Percentiles rank a stretch among this genome's conserved stretches.
These are phyloP conservation scores for Camelus dromedarius DNA, from an alignment of 2,113 vertebrate genomes.

Conservation along the genomic window DNA sequence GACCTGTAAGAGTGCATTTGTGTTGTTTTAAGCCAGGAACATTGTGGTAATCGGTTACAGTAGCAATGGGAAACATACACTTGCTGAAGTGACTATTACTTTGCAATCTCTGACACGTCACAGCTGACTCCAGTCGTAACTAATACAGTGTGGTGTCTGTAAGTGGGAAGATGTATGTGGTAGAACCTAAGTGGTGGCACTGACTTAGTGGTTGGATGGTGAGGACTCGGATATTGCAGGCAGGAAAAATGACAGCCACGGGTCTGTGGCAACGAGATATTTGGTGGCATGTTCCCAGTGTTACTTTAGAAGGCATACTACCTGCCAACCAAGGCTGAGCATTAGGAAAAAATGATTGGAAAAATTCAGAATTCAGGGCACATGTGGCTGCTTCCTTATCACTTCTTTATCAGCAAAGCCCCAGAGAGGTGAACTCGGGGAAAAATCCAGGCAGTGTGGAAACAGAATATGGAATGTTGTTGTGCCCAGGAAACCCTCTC, in stretches of 20 bases:
- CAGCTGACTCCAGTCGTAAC: neutral
- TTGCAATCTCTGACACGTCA: neutral
- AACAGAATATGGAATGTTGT: neutral
- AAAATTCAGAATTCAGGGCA: conserved; percentile 3
- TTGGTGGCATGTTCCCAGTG: neutral
- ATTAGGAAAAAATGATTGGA: neutral
- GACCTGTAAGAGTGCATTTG: neutral
- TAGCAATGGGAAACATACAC: neutral
- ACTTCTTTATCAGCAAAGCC: neutral
- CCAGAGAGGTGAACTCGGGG: neutral
- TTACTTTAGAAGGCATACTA: neutral
- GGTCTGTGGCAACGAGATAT: neutral
- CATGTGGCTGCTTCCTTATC: neutral
- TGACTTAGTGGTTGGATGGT: neutral
- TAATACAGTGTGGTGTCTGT: neutral
- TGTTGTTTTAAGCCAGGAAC: neutral
- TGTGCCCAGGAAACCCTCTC: neutral
- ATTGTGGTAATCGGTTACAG: neutral
- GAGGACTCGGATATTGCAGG: neutral
- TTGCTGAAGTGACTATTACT: neutral
- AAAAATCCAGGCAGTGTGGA: neutral
- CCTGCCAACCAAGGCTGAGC: neutral
- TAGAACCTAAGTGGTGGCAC: too few species aligned
- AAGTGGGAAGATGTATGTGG: neutral
- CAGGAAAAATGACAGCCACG: neutral